Conservation (phyloP, 2,888 invertebrate species). For the Drosophila tripunctata region DNA sequence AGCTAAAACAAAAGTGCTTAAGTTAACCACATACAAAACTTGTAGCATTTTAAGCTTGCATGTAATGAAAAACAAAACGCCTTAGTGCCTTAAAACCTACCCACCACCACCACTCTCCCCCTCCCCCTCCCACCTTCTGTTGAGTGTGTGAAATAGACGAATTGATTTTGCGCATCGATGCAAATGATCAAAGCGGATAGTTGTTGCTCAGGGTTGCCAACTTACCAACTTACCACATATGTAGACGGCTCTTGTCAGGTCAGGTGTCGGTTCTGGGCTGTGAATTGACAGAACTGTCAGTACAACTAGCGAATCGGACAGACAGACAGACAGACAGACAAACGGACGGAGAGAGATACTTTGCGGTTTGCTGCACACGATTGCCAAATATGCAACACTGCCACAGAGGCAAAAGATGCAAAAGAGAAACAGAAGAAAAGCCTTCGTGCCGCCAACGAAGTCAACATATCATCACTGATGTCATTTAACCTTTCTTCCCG, state of each 20-base stretch:
- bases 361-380: slow-evolving; percentile 48
- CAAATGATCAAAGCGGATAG: slow-evolving; percentile 77
- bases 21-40: slow-evolving; percentile 59
- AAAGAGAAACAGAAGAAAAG: neutral
- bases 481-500: too few species aligned
- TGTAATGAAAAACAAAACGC: slow-evolving; percentile 71
- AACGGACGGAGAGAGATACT: slow-evolving; percentile 16
- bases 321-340: slow-evolving; percentile 6
- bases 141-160: slow-evolving; percentile 68
- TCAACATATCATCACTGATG: slow-evolving; percentile 27
- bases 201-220: slow-evolving; percentile 26
- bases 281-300: too few species aligned
- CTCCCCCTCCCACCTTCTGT: neutral
- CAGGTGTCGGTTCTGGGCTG: slow-evolving; percentile 45
- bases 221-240: slow-evolving; percentile 9
- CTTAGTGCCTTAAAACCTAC: slow-evolving; percentile 33
- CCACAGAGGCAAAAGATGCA: neutral
- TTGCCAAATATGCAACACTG: slow-evolving; percentile 46
- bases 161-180: slow-evolving; percentile 76
- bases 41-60: slow-evolving; percentile 48
- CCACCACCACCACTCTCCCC: neutral
- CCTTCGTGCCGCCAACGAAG: neutral
- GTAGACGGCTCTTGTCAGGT: slow-evolving; percentile 35
- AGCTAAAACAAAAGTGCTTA: slow-evolving; percentile 56
- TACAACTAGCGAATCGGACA: too few species aligned